Conservation (phyloP, 2,888 invertebrate species). For the Philhelius pedissequus region DNA sequence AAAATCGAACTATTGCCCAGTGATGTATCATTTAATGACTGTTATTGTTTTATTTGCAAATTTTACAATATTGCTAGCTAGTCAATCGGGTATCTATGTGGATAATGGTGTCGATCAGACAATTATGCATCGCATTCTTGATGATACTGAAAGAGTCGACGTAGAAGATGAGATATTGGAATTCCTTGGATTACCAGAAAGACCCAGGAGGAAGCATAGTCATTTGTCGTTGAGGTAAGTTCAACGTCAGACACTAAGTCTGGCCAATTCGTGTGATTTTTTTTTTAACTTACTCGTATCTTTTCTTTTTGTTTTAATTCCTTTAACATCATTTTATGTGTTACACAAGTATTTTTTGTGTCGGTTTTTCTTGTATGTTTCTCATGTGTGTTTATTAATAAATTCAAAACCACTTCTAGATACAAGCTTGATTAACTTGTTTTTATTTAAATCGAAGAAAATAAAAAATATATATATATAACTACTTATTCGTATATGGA, state of each 20-base stretch:
- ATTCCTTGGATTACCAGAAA: constrained; percentile 90
- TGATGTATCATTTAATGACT: constrained; percentile 46
- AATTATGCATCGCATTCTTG: constrained; percentile 87
- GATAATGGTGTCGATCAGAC: constrained; percentile 94
- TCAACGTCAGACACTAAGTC: constrained; percentile 58
- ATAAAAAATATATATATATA: constrained; percentile 8
- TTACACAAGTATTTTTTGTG: constrained; percentile 45
- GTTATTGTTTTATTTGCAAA: constrained; percentile 62
- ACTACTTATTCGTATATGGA: constrained; percentile 10
- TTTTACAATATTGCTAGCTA: constrained; percentile 69
- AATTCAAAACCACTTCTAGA: constrained; percentile 66
- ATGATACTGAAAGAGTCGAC: constrained; percentile 87
- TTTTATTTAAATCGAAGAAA: constrained; percentile 55
- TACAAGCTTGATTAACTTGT: constrained; percentile 65
- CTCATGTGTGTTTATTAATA: constrained; percentile 65
- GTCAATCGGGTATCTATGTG: constrained; percentile 87
- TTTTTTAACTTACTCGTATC: background rate
- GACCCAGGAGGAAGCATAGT: constrained; percentile 83
- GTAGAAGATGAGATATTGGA: constrained; percentile 94
- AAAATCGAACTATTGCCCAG: constrained; percentile 37
- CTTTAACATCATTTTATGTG: constrained; percentile 1
- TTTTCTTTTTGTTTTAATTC: background rate
- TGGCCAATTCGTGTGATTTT: constrained; percentile 29
- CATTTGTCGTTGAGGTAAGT: constrained; percentile 78
- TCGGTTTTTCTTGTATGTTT: constrained; percentile 24